phyloP scores from a whole-genome alignment of 2,797 vertebrate genomes.

The Peromyscus aztecus region DNA sequence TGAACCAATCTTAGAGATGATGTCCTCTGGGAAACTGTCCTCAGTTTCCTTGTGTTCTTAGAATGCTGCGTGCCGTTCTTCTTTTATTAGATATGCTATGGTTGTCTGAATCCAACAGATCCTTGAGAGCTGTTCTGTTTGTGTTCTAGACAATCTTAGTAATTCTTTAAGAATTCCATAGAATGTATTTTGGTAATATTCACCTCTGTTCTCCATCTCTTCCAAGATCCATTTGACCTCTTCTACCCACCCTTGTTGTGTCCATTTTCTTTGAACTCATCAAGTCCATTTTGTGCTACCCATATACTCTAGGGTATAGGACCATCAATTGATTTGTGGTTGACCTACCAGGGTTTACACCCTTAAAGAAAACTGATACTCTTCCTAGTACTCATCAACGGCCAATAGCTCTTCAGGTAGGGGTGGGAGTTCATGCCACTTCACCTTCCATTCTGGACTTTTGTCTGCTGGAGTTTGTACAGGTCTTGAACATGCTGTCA shows the following conservation, averaged over 20 bases:
- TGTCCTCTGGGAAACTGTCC: neutral
- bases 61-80: neutral
- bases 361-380: neutral
- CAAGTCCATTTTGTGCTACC: no score
- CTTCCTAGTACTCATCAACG: neutral
- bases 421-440: no score
- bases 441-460: neutral
- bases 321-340: neutral
- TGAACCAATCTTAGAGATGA: neutral
- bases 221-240: neutral
- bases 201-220: neutral
- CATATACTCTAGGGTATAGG: neutral
- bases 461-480: neutral
- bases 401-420: neutral
- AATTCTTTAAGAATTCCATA: neutral
- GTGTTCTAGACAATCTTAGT: neutral
- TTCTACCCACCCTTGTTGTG: neutral
- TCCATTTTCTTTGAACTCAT: neutral
- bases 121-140: neutral
- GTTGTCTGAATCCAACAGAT: neutral
- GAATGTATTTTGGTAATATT: neutral
- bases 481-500: no score
- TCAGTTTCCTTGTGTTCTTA: neutral
- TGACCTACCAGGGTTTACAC: neutral
- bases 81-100: neutral